Evolutionary conservation across 2,113 vertebrate genomes (phyloP).

Genomic region (Syrmaticus mikado): DNA sequence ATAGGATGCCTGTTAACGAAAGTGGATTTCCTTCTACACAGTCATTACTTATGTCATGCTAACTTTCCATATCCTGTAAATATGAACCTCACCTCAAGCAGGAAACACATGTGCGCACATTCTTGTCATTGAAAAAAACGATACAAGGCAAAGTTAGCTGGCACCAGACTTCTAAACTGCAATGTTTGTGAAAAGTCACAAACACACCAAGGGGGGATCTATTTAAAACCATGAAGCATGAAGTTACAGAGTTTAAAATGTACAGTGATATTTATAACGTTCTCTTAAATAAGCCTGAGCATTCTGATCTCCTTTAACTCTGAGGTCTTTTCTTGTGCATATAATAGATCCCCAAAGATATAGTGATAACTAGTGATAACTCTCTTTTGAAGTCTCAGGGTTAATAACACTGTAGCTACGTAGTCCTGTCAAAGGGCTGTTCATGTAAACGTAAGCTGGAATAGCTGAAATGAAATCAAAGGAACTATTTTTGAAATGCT

Average conservation of each 20-base stretch:
- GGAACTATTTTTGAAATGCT: background rate
- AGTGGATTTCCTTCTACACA: slow-evolving; percentile 69
- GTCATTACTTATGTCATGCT: slow-evolving; percentile 63
- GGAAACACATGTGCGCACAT: slow-evolving; percentile 56
- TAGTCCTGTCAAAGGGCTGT: background rate
- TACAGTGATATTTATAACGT: background rate
- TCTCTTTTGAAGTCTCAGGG: background rate
- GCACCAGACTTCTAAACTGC: background rate
- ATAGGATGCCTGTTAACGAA: slow-evolving; percentile 61
- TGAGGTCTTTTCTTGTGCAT: background rate
- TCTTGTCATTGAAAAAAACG: slow-evolving; percentile 48
- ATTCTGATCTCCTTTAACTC: background rate
- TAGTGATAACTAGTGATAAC: background rate
- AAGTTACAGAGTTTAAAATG: background rate
- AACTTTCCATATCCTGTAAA: slow-evolving; percentile 73
- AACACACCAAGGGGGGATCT: background rate
- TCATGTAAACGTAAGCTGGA: background rate
- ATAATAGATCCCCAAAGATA: background rate
- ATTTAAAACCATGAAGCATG: background rate
- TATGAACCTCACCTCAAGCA: slow-evolving; percentile 41
- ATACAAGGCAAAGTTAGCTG: background rate
- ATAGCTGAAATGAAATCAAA: background rate
- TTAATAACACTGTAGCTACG: background rate
- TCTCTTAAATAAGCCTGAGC: background rate
- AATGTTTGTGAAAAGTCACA: background rate